A percentile compares a stretch with the other conserved stretches of the same genome.
These are phyloP conservation scores for Microtus obscurus DNA, from an alignment of 2,797 vertebrate genomes.

Conservation along the genomic window DNA sequence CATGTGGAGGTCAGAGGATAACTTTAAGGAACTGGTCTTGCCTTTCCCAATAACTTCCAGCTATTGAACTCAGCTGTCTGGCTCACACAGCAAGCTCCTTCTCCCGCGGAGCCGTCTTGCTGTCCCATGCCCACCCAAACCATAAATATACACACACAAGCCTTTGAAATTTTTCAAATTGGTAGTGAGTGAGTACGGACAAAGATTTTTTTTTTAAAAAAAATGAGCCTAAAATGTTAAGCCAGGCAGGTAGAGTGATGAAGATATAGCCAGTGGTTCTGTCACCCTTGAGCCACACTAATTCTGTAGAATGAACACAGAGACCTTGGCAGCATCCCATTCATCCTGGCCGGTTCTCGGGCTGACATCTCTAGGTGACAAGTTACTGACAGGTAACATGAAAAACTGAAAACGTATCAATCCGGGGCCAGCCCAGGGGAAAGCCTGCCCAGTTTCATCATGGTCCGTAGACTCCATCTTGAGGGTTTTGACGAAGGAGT, in stretches of 20 bases:
- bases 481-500: background rate
- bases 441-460: background rate
- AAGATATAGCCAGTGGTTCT: constrained; percentile 28
- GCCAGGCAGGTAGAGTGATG: constrained; percentile 43
- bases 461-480: background rate
- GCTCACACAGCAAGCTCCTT: background rate
- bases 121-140: background rate
- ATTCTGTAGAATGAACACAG: background rate
- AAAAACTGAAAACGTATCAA: constrained; percentile 14
- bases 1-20: background rate
- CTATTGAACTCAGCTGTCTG: background rate
- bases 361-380: constrained; percentile 66
- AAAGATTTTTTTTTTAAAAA: background rate
- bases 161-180: background rate
- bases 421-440: constrained; percentile 14
- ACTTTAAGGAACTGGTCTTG: background rate
- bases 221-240: background rate
- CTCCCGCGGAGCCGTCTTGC: background rate
- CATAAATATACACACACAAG: background rate
- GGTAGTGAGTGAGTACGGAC: background rate
- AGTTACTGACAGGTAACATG: constrained; percentile 59
- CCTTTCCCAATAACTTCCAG: background rate
- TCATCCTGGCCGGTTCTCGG: background rate
- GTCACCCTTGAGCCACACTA: constrained; percentile 15
- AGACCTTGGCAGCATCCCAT: background rate